These are phyloP conservation scores for Eurystomus gularis DNA, from an alignment of 2,113 vertebrate species.

Conservation along the genomic window DNA sequence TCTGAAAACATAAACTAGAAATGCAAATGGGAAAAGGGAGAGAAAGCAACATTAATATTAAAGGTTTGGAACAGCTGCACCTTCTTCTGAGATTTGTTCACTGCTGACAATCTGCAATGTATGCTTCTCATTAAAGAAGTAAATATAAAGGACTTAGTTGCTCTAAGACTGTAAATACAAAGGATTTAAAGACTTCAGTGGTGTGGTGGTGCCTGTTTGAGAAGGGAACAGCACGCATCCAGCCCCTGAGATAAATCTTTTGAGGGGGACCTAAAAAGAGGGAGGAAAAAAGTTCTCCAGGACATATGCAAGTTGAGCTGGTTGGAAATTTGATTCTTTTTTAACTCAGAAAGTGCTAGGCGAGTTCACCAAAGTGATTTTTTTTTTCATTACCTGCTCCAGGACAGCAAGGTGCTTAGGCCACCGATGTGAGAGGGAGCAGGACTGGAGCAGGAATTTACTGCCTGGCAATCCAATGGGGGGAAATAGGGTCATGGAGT, in stretches of 20 bases:
- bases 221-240: neutral
- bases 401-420: neutral
- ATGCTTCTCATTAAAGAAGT: constrained; percentile 14
- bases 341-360: neutral
- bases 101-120: neutral
- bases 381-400: neutral
- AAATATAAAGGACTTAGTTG: constrained; percentile 23
- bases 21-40: neutral
- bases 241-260: constrained; percentile 22
- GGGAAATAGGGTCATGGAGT: neutral
- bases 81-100: neutral
- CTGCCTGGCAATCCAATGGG: neutral
- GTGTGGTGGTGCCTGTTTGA: neutral
- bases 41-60: neutral
- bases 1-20: constrained; percentile 4
- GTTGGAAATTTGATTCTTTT: neutral
- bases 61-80: neutral
- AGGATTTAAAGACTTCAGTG: constrained; percentile 3
- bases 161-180: neutral
- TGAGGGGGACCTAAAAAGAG: neutral
- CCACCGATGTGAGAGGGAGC: neutral
- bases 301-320: neutral
- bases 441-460: neutral
- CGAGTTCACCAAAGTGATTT: neutral
- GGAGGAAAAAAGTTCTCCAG: neutral